Percentiles rank a stretch among this genome's conserved stretches.
Evolutionary conservation across 1,140 invertebrate species (phyloP).

Genomic region (Watersipora subatra): DNA sequence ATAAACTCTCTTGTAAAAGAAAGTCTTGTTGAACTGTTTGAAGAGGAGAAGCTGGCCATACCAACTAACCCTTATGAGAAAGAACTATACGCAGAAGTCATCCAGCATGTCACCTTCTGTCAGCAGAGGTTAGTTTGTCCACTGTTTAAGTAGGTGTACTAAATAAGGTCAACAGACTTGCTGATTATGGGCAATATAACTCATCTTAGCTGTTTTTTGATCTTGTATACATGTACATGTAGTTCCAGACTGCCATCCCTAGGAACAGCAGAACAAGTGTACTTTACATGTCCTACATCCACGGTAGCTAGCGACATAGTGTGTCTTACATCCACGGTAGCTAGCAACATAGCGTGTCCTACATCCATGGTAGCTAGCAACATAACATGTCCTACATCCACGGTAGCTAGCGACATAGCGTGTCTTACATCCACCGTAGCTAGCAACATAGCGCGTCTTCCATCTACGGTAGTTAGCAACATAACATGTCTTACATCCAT

Average conservation of each 20-base stretch:
- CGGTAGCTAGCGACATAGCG: too few species aligned
- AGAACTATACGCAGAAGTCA: slow-evolving; percentile 50
- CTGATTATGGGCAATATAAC: neutral
- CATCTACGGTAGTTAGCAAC: too few species aligned
- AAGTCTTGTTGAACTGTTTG: slow-evolving; percentile 44
- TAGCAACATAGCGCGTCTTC: too few species aligned
- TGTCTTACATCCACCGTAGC: too few species aligned
- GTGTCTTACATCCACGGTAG: too few species aligned
- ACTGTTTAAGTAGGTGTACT: too few species aligned
- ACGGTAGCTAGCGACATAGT: neutral
- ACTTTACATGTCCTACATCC: neutral
- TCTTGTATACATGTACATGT: neutral
- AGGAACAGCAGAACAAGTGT: neutral
- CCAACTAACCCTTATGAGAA: slow-evolving; percentile 1
- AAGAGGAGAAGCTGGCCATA: slow-evolving; percentile 48
- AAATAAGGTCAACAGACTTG: too few species aligned
- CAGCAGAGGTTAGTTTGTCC: slow-evolving; percentile 20
- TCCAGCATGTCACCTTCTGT: slow-evolving; percentile 32
- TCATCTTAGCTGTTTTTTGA: neutral
- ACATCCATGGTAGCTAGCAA: too few species aligned
- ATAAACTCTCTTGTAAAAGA: slow-evolving; percentile 12
- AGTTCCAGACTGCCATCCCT: neutral
- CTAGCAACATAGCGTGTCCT: too few species aligned
- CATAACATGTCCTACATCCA: too few species aligned
- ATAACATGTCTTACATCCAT: too few species aligned